Evolutionary conservation across 1,140 invertebrate species (phyloP).

Genomic region (Temnothorax nylanderi): DNA sequence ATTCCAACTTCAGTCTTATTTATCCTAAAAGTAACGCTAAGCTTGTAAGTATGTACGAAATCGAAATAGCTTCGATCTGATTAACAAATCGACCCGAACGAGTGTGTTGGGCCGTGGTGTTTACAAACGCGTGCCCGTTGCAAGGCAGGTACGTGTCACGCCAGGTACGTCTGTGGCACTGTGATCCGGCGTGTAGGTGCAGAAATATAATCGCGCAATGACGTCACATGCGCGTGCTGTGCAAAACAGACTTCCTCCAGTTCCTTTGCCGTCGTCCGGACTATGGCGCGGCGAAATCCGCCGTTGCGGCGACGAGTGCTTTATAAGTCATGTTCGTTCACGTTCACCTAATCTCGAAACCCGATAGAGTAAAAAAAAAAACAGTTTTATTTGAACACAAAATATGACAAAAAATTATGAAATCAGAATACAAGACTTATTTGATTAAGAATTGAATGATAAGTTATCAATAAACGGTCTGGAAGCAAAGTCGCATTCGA

Average conservation of each 20-base stretch:
- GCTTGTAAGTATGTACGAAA: not conserved
- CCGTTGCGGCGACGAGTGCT: not conserved
- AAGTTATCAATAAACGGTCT: not conserved
- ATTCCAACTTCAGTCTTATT: not conserved
- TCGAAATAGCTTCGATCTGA: not conserved
- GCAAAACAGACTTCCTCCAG: slow-evolving; percentile 54
- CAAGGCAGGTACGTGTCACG: slow-evolving; percentile 64
- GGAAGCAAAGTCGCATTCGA: not conserved
- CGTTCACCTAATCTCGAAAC: not conserved
- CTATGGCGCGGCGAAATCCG: not conserved
- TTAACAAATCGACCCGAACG: not conserved
- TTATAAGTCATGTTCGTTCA: not conserved
- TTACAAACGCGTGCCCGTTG: slow-evolving; percentile 60
- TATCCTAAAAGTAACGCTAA: not conserved
- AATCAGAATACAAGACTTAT: not conserved
- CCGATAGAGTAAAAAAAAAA: not conserved
- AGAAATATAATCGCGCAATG: slow-evolving; percentile 54
- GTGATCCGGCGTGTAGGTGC: slow-evolving; percentile 24
- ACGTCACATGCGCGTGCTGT: slow-evolving; percentile 52
- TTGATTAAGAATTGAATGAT: slow-evolving; percentile 4
- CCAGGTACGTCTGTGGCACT: slow-evolving; percentile 22
- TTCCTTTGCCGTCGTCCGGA: slow-evolving; percentile 47
- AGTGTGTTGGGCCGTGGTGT: slow-evolving; percentile 15
- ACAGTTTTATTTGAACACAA: not conserved
- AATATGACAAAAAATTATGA: not conserved